A percentile compares a stretch with the other conserved stretches of the same genome.
Conservation (phyloP, 1,140 invertebrate genomes). For the Drosophila kikkawai region DNA sequence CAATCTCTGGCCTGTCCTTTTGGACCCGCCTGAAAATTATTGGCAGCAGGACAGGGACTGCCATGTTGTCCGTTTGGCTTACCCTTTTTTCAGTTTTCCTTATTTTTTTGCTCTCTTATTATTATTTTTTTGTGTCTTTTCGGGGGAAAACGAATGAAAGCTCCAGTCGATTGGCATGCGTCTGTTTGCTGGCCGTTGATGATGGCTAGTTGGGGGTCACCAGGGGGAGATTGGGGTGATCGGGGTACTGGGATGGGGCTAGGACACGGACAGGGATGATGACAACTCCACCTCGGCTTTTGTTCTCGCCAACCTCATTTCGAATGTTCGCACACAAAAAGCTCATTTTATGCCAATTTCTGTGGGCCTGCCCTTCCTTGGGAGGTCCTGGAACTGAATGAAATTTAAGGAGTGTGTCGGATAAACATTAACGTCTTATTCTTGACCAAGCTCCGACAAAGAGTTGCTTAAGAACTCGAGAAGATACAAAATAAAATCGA, state of each 20-base stretch:
- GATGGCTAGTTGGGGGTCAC: slow-evolving; percentile 21
- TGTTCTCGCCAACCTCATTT: slow-evolving; percentile 18
- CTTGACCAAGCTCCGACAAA: slow-evolving; percentile 21
- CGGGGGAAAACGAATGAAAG: slow-evolving; percentile 51
- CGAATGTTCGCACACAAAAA: slow-evolving; percentile 47
- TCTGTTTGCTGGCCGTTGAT: slow-evolving; percentile 60
- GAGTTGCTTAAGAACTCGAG: neutral
- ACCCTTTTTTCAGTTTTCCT: slow-evolving; percentile 12
- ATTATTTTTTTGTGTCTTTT: slow-evolving; percentile 8
- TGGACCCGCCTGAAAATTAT: slow-evolving; percentile 62
- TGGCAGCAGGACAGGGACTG: slow-evolving; percentile 45
- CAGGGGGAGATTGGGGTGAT: neutral
- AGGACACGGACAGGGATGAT: slow-evolving; percentile 15
- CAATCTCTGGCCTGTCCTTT: slow-evolving; percentile 30
- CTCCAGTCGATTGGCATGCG: slow-evolving; percentile 68
- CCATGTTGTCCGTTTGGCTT: slow-evolving; percentile 21
- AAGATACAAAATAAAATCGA: neutral
- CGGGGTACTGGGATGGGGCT: neutral
- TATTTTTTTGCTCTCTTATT: slow-evolving; percentile 6
- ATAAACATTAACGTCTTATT: slow-evolving; percentile 64
- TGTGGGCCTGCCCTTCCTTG: slow-evolving; percentile 13
- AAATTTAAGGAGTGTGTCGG: slow-evolving; percentile 62
- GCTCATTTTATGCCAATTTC: slow-evolving; percentile 78
- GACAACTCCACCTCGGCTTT: slow-evolving; percentile 17
- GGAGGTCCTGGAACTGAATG: slow-evolving; percentile 45